phyloP scores from a whole-genome alignment of 2,888 invertebrate genomes.

The Lamproptera curius region DNA sequence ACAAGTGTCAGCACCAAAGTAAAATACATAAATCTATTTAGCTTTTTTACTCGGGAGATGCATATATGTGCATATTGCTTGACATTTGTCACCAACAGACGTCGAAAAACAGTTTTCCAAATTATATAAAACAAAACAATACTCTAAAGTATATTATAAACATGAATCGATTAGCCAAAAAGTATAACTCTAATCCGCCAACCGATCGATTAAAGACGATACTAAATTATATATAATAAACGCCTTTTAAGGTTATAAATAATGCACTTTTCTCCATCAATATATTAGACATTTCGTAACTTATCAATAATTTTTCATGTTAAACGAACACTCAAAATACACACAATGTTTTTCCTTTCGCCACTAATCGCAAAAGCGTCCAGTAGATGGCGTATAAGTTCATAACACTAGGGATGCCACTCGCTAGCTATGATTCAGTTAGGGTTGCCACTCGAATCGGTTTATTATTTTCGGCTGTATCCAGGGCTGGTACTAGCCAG shows the following conservation, averaged over 20 bases:
- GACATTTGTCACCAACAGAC: constrained; percentile 8
- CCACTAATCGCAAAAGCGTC: neutral
- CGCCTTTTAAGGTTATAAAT: neutral
- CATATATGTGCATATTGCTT: constrained; percentile 3
- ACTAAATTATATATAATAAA: constrained; percentile 17
- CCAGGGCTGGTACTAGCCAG: too few species aligned
- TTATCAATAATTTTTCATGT: constrained; percentile 13
- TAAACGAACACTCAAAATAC: neutral
- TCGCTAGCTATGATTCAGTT: neutral
- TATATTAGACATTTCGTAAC: constrained; percentile 20
- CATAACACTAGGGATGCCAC: neutral
- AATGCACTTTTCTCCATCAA: constrained; percentile 8
- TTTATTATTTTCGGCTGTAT: too few species aligned
- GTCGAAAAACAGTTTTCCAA: constrained; percentile 7
- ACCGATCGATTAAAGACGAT: neutral
- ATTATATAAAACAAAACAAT: neutral
- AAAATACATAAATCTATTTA: neutral
- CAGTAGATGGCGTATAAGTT: neutral
- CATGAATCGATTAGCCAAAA: neutral
- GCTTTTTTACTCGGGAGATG: too few species aligned
- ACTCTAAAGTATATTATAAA: neutral
- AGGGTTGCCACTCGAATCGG: neutral
- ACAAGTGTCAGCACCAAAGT: neutral
- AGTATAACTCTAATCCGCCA: constrained; percentile 4
- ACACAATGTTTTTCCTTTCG: too few species aligned